phyloP scores from a whole-genome alignment of 1,140 invertebrate genomes.

The Eumaeus atala region DNA sequence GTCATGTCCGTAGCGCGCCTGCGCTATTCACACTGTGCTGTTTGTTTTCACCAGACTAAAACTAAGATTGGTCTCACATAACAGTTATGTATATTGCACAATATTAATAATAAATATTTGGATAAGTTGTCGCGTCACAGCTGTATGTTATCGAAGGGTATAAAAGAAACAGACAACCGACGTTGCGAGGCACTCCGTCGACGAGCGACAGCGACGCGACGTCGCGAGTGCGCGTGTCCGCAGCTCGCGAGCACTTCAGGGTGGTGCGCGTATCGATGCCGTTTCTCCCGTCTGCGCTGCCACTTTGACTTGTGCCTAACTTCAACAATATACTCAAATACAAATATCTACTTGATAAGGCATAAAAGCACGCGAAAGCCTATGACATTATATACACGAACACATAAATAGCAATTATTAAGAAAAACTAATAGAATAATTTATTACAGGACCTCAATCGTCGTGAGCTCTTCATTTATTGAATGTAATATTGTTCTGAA shows the following conservation, averaged over 20 bases:
- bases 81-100: conserved; percentile 14
- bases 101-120: not conserved
- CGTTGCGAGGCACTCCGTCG: conserved; percentile 37
- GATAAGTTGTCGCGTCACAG: conserved; percentile 29
- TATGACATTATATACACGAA: not conserved
- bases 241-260: conserved; percentile 53
- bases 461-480: not conserved
- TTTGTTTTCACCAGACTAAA: conserved; percentile 60
- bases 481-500: not conserved
- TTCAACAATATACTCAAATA: conserved; percentile 53
- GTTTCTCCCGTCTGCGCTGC: conserved; percentile 33
- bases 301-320: conserved; percentile 31
- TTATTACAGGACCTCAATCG: not conserved
- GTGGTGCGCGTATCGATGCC: conserved; percentile 63
- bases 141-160: conserved; percentile 25
- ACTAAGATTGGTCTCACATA: conserved; percentile 1
- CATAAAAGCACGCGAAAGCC: conserved; percentile 23
- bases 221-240: conserved; percentile 46
- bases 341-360: conserved; percentile 45
- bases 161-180: conserved; percentile 35
- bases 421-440: not conserved
- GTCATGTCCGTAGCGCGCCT: conserved; percentile 64
- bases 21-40: conserved; percentile 57
- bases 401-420: not conserved
- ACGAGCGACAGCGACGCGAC: conserved; percentile 33